Conservation (phyloP, 2,113 vertebrate genomes). For the Cyanoramphus novaezelandiae region DNA sequence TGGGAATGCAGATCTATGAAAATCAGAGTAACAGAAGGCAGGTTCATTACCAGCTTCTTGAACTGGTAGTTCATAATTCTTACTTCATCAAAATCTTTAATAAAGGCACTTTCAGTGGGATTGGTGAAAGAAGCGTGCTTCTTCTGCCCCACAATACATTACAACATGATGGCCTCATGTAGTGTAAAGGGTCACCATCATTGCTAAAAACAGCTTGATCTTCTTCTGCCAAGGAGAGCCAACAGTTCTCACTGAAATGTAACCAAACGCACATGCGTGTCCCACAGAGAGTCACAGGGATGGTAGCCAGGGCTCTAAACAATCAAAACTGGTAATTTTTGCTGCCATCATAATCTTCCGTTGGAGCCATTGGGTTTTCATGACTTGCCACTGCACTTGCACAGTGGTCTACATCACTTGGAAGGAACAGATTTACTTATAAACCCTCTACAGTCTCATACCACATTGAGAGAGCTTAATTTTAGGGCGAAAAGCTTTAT, state of each 20-base stretch:
- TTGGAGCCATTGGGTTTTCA: not conserved
- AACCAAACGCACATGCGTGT: not conserved
- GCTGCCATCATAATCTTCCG: not conserved
- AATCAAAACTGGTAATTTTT: not conserved
- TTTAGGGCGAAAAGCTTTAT: not conserved
- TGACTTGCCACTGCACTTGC: not conserved
- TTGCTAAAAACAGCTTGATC: not conserved
- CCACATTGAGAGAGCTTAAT: not conserved
- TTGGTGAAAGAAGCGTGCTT: not conserved
- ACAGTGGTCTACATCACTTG: not conserved
- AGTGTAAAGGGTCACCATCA: not conserved
- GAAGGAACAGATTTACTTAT: not conserved
- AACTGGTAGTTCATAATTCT: not conserved
- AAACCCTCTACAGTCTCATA: not conserved
- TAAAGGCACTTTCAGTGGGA: not conserved
- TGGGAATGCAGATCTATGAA: constrained; percentile 67
- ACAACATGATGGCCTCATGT: not conserved
- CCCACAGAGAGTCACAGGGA: not conserved
- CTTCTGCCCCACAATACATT: not conserved
- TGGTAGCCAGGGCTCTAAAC: not conserved
- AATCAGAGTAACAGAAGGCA: not conserved
- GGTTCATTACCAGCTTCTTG: not conserved
- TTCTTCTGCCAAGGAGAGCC: not conserved
- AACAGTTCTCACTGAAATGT: not conserved
- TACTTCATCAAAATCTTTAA: not conserved